phyloP scores from a whole-genome alignment of 2,888 invertebrate species.

The Agrilus cyanescens region DNA sequence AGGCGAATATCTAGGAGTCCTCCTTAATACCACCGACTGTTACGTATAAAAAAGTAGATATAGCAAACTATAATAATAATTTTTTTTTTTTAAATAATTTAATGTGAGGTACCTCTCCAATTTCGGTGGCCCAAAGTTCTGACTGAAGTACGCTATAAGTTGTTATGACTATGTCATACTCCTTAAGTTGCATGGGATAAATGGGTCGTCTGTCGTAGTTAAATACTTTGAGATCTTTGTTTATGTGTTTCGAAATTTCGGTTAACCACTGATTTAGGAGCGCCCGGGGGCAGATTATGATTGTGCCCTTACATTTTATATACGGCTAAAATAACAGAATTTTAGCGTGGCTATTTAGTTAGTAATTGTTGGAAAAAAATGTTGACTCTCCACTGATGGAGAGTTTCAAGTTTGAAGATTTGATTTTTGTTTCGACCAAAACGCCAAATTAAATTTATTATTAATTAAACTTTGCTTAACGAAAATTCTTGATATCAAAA shows the following conservation, averaged over 20 bases:
- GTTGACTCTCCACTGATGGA: too few species aligned
- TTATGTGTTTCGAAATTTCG: conserved; percentile 54
- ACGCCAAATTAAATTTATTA: too few species aligned
- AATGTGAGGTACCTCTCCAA: conserved; percentile 30
- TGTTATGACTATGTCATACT: conserved; percentile 60
- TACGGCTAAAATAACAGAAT: conserved; percentile 29
- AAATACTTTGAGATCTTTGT: conserved; percentile 39
- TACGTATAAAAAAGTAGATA: conserved; percentile 1
- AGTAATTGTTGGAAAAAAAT: too few species aligned
- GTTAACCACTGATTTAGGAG: conserved; percentile 61
- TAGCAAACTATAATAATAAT: neutral
- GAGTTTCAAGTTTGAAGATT: too few species aligned
- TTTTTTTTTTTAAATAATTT: too few species aligned
- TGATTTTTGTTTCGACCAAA: too few species aligned
- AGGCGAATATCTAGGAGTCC: conserved; percentile 49
- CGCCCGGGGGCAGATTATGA: conserved; percentile 58
- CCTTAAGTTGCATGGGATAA: conserved; percentile 49
- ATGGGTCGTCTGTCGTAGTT: conserved; percentile 46
- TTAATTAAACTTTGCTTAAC: too few species aligned
- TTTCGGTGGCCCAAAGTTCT: conserved; percentile 49
- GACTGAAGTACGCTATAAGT: conserved; percentile 52
- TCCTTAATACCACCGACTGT: conserved; percentile 33
- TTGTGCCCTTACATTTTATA: conserved; percentile 47
- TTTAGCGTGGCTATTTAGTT: neutral
- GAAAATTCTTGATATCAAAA: too few species aligned